phyloP scores from a whole-genome alignment of 1,140 invertebrate species.

The Nephila pilipes region DNA sequence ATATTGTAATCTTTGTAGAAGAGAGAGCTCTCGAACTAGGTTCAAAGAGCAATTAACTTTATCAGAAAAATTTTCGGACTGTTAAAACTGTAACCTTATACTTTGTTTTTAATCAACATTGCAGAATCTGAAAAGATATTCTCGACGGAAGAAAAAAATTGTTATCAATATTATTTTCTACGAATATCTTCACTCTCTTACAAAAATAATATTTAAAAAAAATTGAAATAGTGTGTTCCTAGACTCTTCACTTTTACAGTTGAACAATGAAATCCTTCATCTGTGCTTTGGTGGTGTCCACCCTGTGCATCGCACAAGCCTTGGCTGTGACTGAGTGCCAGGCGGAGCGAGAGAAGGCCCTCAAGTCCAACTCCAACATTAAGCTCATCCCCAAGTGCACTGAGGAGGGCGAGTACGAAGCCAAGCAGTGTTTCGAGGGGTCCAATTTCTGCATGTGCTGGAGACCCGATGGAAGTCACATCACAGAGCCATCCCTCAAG shows the following conservation, averaged over 20 bases:
- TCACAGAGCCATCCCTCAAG: constrained; percentile 61
- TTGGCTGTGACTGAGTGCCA: constrained; percentile 53
- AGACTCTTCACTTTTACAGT: not conserved
- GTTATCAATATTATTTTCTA: too few species aligned
- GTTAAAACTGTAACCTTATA: too few species aligned
- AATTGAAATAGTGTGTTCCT: too few species aligned
- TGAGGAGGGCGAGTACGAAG: constrained; percentile 67
- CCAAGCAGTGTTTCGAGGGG: constrained; percentile 67
- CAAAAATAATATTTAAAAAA: too few species aligned
- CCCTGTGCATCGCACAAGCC: not conserved
- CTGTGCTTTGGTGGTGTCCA: not conserved
- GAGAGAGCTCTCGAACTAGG: too few species aligned
- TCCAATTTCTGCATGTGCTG: constrained; percentile 77
- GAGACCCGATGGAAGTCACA: constrained; percentile 70
- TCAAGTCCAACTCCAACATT: constrained; percentile 8
- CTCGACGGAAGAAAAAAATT: too few species aligned
- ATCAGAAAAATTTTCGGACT: too few species aligned
- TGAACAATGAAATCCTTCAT: constrained; percentile 11
- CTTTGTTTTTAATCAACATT: too few species aligned
- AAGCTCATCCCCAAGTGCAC: constrained; percentile 74
- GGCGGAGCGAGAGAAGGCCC: constrained; percentile 40
- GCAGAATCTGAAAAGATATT: too few species aligned
- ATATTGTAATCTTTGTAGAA: too few species aligned
- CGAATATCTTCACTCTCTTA: too few species aligned
- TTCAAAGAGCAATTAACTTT: too few species aligned